These are phyloP conservation scores for Platycheirus albimanus DNA, from an alignment of 2,888 invertebrate species.

Conservation along the genomic window DNA sequence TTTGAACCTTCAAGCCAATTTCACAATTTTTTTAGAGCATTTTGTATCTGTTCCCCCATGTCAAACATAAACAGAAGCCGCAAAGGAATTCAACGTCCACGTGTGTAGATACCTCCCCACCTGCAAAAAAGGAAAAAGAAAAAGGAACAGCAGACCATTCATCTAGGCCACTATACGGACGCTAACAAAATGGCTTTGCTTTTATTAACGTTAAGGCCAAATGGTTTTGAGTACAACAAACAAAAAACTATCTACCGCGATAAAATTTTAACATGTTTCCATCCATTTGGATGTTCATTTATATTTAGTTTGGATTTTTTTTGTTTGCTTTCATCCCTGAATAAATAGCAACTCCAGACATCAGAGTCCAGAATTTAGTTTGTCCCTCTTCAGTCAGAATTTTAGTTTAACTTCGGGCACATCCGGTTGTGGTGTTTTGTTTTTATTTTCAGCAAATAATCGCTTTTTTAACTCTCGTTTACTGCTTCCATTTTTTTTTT, in stretches of 20 bases:
- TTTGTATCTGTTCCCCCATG: not conserved
- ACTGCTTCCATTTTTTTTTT: not conserved
- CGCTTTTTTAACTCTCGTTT: slow-evolving; percentile 25
- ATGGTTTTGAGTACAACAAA: slow-evolving; percentile 3
- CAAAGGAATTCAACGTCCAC: not conserved
- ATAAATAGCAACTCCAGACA: not conserved
- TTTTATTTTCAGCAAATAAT: slow-evolving; percentile 18
- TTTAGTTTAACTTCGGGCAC: not conserved
- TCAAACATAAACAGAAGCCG: slow-evolving; percentile 8
- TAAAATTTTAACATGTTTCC: slow-evolving; percentile 50
- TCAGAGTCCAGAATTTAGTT: not conserved
- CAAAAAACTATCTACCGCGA: slow-evolving; percentile 10
- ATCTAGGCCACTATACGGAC: not conserved
- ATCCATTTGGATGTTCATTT: slow-evolving; percentile 17
- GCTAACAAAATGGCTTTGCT: slow-evolving; percentile 11
- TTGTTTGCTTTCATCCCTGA: not conserved
- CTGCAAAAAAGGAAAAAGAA: too few relatives aligned
- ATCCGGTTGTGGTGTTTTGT: slow-evolving; percentile 6
- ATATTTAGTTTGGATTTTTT: not conserved
- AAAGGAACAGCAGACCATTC: not conserved
- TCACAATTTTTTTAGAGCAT: not conserved
- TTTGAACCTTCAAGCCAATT: slow-evolving; percentile 1
- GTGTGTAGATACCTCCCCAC: not conserved
- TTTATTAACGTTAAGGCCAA: slow-evolving; percentile 35
- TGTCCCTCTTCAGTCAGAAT: not conserved